Conservation (phyloP, 2,888 invertebrate genomes). For the Tribolium freemani region DNA sequence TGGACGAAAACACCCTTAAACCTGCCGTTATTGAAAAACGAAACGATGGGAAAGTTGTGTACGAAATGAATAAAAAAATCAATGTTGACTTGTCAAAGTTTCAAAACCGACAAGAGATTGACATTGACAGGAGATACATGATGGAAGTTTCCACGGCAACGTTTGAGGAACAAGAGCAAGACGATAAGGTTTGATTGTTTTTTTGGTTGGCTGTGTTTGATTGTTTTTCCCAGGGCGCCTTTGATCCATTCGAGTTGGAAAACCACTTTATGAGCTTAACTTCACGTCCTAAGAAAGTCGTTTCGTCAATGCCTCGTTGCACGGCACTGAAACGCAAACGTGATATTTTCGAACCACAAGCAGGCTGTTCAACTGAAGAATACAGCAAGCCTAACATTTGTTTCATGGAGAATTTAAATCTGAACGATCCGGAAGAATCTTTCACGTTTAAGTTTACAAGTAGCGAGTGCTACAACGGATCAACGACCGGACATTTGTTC, state of each 20-base stretch:
- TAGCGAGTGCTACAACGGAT: neutral
- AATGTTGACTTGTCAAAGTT: conserved; percentile 22
- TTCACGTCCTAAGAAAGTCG: conserved; percentile 38
- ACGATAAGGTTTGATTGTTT: conserved; percentile 3
- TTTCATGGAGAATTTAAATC: conserved; percentile 13
- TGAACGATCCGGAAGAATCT: conserved; percentile 29
- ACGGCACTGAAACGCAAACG: conserved; percentile 26
- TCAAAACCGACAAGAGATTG: conserved; percentile 21
- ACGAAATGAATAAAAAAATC: conserved; percentile 34
- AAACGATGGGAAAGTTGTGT: conserved; percentile 21
- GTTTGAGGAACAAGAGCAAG: neutral
- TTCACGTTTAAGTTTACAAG: conserved; percentile 41
- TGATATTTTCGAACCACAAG: conserved; percentile 23
- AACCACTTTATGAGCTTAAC: conserved; percentile 36
- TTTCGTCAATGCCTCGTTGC: conserved; percentile 1
- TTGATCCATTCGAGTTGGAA: conserved; percentile 32
- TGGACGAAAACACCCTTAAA: conserved; percentile 15
- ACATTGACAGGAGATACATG: conserved; percentile 39
- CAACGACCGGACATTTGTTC: conserved; percentile 34
- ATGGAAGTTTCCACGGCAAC: conserved; percentile 11
- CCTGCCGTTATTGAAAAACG: conserved; percentile 29
- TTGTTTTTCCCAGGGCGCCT: neutral
- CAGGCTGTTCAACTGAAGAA: conserved; percentile 22
- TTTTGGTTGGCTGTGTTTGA: too few relatives aligned
- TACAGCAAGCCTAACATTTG: conserved; percentile 14